These are phyloP conservation scores for Parasteatoda lunata DNA, from an alignment of 2,888 invertebrate genomes.

Conservation along the genomic window DNA sequence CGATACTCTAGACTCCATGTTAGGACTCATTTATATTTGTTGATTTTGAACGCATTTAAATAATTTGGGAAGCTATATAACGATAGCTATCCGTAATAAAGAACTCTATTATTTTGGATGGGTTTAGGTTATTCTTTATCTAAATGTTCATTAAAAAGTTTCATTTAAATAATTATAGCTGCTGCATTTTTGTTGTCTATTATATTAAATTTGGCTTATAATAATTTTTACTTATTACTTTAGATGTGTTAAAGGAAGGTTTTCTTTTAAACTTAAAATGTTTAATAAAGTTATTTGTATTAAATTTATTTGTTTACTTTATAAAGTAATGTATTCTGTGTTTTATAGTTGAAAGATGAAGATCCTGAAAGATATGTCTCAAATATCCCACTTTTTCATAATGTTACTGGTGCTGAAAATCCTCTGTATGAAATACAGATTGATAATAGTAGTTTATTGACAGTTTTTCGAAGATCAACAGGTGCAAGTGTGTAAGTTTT, in stretches of 20 bases:
- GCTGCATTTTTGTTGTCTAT: background rate
- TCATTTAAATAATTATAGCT: background rate
- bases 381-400: conserved; percentile 55
- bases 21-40: no score
- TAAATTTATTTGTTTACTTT: background rate
- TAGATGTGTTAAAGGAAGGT: background rate
- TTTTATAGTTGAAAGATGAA: conserved; percentile 47
- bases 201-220: background rate
- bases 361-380: conserved; percentile 42
- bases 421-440: conserved; percentile 69
- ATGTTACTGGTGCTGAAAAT: background rate
- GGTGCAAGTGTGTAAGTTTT: conserved; percentile 68
- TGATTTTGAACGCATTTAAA: no score
- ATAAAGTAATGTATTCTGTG: background rate
- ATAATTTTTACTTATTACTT: background rate
- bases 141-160: background rate
- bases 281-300: background rate
- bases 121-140: background rate
- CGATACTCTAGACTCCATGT: background rate
- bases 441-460: conserved; percentile 67
- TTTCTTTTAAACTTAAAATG: background rate
- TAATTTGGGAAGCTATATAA: no score
- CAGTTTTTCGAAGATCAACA: conserved; percentile 69
- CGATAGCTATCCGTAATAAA: background rate
- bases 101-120: background rate